Percentiles rank a stretch among this genome's conserved stretches.
Evolutionary conservation across 2,113 vertebrate genomes (phyloP).

Genomic region (Pedetes capensis): DNA sequence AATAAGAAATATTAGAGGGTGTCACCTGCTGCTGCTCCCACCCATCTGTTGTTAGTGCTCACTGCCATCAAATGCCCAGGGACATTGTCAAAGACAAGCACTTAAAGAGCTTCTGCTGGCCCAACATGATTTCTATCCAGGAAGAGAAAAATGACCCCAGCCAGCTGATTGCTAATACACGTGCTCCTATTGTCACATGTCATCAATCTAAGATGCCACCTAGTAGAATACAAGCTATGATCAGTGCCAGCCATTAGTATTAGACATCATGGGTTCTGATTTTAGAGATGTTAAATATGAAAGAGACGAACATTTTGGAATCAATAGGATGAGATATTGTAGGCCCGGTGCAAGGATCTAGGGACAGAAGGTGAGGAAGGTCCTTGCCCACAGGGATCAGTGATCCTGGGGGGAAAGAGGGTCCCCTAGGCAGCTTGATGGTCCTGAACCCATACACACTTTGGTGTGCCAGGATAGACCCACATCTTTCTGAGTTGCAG

Average conservation of each 20-base stretch:
- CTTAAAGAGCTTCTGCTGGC: too few species aligned
- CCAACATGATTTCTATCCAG: too few species aligned
- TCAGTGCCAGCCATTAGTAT: too few species aligned
- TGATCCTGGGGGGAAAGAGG: background rate
- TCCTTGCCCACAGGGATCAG: background rate
- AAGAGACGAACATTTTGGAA: background rate
- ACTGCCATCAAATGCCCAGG: too few species aligned
- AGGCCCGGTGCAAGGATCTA: background rate
- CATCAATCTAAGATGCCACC: background rate
- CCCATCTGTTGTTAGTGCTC: too few species aligned
- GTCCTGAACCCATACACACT: rapidly evolving
- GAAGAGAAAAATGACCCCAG: too few species aligned
- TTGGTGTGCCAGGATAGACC: too few species aligned
- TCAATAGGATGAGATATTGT: background rate
- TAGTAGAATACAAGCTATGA: background rate
- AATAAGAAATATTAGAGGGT: too few species aligned
- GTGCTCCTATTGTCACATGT: background rate
- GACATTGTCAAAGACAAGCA: too few species aligned
- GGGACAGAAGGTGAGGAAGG: background rate
- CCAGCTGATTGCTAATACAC: too few species aligned
- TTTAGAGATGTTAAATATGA: background rate
- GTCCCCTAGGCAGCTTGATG: background rate
- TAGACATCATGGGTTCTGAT: background rate
- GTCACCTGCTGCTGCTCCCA: too few species aligned
- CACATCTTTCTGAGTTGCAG: rapidly evolving